Evolutionary conservation across 1,140 invertebrate species (phyloP).

Genomic region (Drosophila subobscura): DNA sequence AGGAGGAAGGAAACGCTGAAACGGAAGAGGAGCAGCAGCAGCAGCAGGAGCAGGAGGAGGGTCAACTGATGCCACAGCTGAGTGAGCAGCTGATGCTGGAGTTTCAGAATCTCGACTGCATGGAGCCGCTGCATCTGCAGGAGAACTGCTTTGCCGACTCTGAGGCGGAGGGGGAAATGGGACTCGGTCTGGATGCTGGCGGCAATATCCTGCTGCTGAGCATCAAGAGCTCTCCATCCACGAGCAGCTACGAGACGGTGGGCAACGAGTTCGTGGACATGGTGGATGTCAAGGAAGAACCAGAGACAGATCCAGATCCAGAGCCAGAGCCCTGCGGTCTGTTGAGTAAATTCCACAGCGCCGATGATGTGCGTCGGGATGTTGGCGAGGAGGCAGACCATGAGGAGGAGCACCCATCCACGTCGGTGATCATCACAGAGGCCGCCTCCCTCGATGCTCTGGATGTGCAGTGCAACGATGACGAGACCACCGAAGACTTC

Average conservation of each 20-base stretch:
- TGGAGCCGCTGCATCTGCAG: conserved; percentile 72
- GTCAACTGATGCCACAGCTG: conserved; percentile 11
- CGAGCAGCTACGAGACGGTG: conserved; percentile 82
- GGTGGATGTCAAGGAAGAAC: conserved; percentile 51
- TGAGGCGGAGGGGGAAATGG: conserved; percentile 61
- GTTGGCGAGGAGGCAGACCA: neutral
- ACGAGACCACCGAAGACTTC: conserved; percentile 75
- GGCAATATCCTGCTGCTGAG: conserved; percentile 67
- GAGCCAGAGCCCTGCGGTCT: conserved; percentile 18
- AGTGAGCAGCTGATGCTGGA: conserved; percentile 68
- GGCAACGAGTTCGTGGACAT: conserved; percentile 81
- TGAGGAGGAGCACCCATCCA: conserved; percentile 50
- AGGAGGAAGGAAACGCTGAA: neutral
- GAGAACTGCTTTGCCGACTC: conserved; percentile 79
- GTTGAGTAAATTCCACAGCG: conserved; percentile 71
- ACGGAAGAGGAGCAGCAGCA: neutral
- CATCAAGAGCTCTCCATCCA: conserved; percentile 83
- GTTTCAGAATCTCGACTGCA: conserved; percentile 72
- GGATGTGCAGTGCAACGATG: conserved; percentile 64
- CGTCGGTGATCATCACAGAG: conserved; percentile 87
- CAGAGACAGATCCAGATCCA: conserved; percentile 31
- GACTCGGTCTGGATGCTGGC: conserved; percentile 56
- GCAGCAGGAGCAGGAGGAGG: neutral
- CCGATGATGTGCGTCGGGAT: conserved; percentile 64
- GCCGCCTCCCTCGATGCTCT: conserved; percentile 84